Conservation (phyloP, 2,797 vertebrate genomes). For the Anguilla anguilla region DNA sequence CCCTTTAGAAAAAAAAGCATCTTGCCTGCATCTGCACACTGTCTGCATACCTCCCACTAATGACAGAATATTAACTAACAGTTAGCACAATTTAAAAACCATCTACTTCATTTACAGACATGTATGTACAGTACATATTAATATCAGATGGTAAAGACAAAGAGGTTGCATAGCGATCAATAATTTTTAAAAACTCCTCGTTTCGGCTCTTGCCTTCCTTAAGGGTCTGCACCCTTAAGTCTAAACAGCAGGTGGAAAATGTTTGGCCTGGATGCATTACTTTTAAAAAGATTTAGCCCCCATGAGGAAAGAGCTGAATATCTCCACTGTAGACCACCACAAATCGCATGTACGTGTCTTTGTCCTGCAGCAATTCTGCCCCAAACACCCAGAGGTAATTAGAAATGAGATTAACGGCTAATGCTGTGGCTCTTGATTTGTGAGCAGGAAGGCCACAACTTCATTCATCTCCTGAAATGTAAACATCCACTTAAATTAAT, state of each 20-base stretch:
- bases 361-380: background rate
- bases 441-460: slow-evolving; percentile 25
- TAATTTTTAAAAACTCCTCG: background rate
- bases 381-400: background rate
- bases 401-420: slow-evolving; percentile 7
- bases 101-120: background rate
- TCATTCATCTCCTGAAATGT: slow-evolving; percentile 48
- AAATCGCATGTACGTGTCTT: background rate
- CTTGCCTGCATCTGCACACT: background rate
- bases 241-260: background rate
- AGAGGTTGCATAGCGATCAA: too few species aligned
- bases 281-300: background rate
- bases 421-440: slow-evolving; percentile 31
- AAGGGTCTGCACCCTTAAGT: background rate
- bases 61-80: background rate
- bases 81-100: background rate
- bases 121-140: background rate
- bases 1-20: background rate
- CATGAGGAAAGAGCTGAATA: background rate
- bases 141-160: background rate
- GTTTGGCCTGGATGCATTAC: background rate
- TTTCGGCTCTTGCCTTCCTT: background rate
- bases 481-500: slow-evolving; percentile 58
- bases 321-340: background rate
- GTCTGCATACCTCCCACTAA: background rate